phyloP scores from a whole-genome alignment of 1,140 invertebrate species.

The Pseudomyrmex dendroicus region DNA sequence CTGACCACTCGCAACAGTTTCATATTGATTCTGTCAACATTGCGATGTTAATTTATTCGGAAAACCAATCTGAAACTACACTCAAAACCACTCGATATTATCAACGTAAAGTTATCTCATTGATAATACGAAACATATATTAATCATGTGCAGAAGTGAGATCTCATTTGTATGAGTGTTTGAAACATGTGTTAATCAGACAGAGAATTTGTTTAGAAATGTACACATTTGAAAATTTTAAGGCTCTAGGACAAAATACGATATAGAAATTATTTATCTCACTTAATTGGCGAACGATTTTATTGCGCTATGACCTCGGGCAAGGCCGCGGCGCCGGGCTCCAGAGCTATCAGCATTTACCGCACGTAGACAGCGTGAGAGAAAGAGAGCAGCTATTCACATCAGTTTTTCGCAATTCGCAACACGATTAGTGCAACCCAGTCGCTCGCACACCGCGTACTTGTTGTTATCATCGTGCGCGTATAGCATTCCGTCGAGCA shows the following conservation, averaged over 20 bases:
- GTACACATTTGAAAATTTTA: too few species aligned
- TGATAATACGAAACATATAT: too few species aligned
- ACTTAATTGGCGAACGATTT: too few species aligned
- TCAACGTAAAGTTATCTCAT: neutral
- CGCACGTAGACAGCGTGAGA: too few species aligned
- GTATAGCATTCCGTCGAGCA: conserved; percentile 58
- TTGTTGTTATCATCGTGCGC: conserved; percentile 69
- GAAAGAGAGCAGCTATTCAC: too few species aligned
- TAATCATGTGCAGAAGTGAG: too few species aligned
- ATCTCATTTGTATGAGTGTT: too few species aligned
- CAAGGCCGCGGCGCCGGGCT: neutral
- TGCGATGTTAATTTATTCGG: neutral
- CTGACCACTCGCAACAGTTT: conserved; percentile 3
- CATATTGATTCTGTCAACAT: neutral
- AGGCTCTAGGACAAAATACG: too few species aligned
- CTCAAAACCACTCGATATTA: neutral
- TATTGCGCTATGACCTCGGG: neutral
- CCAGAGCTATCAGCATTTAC: neutral
- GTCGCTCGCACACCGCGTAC: conserved; percentile 36
- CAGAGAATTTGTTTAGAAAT: too few species aligned
- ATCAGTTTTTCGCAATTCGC: conserved; percentile 7
- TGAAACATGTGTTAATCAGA: too few species aligned
- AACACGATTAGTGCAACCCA: conserved; percentile 36
- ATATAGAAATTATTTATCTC: too few species aligned
- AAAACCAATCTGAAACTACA: neutral